Evolutionary conservation across 2,797 vertebrate species (phyloP).

Genomic region (Aselliscus stoliczkanus): DNA sequence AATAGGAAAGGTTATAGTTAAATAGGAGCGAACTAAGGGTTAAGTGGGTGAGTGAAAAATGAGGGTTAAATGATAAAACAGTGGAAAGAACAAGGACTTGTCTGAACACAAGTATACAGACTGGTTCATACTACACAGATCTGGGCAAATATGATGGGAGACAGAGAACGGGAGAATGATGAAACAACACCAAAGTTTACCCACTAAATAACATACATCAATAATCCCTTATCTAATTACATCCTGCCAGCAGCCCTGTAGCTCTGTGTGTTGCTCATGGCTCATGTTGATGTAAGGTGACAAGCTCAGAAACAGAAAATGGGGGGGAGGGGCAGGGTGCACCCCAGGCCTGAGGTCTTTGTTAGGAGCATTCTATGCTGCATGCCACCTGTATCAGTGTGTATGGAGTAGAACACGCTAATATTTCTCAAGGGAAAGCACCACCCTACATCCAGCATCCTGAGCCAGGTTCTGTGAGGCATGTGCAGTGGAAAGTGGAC

Average conservation of each 20-base stretch:
- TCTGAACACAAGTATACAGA: background rate
- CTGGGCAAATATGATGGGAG: background rate
- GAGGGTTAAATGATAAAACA: background rate
- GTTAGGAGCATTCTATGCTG: background rate
- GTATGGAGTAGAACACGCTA: background rate
- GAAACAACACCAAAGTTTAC: background rate
- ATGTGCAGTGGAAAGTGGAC: background rate
- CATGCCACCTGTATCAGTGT: background rate
- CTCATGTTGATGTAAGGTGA: background rate
- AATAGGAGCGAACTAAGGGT: background rate
- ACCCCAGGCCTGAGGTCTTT: background rate
- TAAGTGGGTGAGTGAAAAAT: background rate
- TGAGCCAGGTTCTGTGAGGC: background rate
- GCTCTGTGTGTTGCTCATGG: background rate
- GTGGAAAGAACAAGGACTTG: background rate
- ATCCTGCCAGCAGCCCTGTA: background rate
- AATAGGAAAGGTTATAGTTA: background rate
- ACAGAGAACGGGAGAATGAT: background rate
- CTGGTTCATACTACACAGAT: background rate
- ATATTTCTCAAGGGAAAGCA: background rate
- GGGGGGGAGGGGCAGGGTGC: background rate
- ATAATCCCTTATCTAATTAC: background rate
- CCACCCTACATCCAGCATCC: background rate
- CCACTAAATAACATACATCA: background rate
- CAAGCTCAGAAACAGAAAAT: background rate